Base-by-base conservation (phyloP, 2,113 vertebrate genomes). In the Emydocephalus ijimae region DNA sequence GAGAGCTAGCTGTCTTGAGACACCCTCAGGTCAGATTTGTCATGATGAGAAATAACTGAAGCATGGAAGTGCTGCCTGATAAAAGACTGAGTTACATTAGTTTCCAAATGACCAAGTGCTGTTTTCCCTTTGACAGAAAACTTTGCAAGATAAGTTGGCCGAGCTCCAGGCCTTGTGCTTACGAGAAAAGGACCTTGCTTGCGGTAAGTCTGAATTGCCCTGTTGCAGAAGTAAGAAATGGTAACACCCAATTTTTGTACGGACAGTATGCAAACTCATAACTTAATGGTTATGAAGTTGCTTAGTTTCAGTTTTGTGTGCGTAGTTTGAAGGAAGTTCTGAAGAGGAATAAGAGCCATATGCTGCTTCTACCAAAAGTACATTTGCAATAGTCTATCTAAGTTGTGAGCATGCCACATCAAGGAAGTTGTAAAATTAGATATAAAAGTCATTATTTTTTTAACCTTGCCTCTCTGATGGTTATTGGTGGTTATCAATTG, bases 161-260 rank as follows among this genome's bases (percentile, higher is more conserved):
- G 99, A 99, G 97, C 93, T 99, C 95, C 98, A 97, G 89, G 92
- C 96, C 0, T 96, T 99, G n/a, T 98, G 97, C 29, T 95, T 97
- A 95, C 98, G 97, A 97, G 99, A 99, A 97, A 98, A 97, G 21
- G 97, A 95, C 10, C 94, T 99, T 52, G 96, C 97, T 96, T 96
- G 98, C 94, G 99, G 99, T 99, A 97, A 96, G 97, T 95, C 24
- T 89, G 4, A 26, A 6, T 43, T 43, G 94, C 96, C 94, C 90
- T 95, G 89, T 43, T 85, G 15, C 95, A 91, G 96, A 97, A 94
- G 94, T 95, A 29, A 95, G 96, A n/a, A 87, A 85, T n/a, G 90
- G 90, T 90, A 89, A 90, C 34, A 52, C 29, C 0, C 34, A 7
- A 15, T 26, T 34, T 89, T 69, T 81, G 56, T 64, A 74, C 10